Evolutionary conservation across 2,888 invertebrate species (phyloP), one percentile per base, ranked within the genome.

Genomic region (Crepidodera aurea): DNA sequence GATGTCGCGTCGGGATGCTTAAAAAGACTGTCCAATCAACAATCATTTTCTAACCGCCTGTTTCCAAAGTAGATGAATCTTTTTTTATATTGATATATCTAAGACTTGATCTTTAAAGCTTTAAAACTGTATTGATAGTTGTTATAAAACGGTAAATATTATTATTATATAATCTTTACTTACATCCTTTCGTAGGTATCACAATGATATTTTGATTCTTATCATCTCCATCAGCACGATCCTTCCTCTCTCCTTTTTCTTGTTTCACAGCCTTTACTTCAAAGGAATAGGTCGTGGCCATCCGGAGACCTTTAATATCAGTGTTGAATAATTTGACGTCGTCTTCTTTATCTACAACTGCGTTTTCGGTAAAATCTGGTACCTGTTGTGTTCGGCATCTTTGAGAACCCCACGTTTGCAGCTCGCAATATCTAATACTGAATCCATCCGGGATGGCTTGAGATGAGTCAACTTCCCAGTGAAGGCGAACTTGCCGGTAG

Each of bases 101-200:
- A n/a, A n/a, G n/a, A n/a, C n/a, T n/a, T n/a, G n/a, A n/a, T n/a
- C n/a, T n/a, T n/a, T n/a, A n/a, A n/a, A n/a, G n/a, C n/a, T n/a
- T n/a, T n/a, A n/a, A n/a, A n/a, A n/a, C n/a, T n/a, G n/a, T n/a
- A n/a, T n/a, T n/a, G n/a, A n/a, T n/a, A n/a, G n/a, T n/a, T n/a
- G n/a, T n/a, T n/a, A n/a, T n/a, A n/a, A n/a, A n/a, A n/a, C n/a
- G n/a, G n/a, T n/a, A n/a, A n/a, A n/a, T n/a, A n/a, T n/a, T n/a
- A n/a, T n/a, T n/a, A n/a, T n/a, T n/a, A n/a, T n/a, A n/a, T n/a
- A n/a, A n/a, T n/a, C n/a, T n/a, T n/a, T 22, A 22, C 91, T 88
- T 84, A 92, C 92, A 92, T 84, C 92, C 92, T 85, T 91, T 92
- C 7, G 92, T 92, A 22, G 91, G 90, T 62, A 92, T 87, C 25